Percentiles rank a stretch among this genome's conserved stretches.
phyloP scores from a whole-genome alignment of 1,140 invertebrate genomes.

The Oryctes rhinoceros region DNA sequence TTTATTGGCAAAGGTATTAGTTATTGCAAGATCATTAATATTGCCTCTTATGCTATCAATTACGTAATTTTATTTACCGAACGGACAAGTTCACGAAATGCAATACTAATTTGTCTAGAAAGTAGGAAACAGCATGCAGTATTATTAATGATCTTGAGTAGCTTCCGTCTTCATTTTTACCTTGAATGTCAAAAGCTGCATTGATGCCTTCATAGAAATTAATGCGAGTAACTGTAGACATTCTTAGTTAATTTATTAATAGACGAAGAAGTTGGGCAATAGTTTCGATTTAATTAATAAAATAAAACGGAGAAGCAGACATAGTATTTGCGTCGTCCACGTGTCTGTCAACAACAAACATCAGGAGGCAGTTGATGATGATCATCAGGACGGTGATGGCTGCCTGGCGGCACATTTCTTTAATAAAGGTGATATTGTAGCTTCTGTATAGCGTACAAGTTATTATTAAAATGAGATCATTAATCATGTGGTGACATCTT shows the following conservation, averaged over 20 bases:
- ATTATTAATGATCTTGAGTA: constrained; percentile 6
- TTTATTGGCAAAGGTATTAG: neutral
- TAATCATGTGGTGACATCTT: constrained; percentile 53
- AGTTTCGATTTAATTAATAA: constrained; percentile 24
- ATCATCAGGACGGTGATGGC: constrained; percentile 26
- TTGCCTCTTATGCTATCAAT: neutral
- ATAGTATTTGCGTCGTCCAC: constrained; percentile 35
- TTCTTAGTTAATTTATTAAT: neutral
- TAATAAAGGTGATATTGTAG: constrained; percentile 50
- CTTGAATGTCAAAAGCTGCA: neutral
- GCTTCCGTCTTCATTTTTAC: neutral
- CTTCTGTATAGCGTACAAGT: constrained; percentile 46
- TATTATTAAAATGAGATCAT: constrained; percentile 55
- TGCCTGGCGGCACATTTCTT: constrained; percentile 45
- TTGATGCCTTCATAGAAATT: neutral
- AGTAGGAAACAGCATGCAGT: neutral
- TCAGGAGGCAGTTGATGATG: neutral
- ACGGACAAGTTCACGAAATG: constrained; percentile 5
- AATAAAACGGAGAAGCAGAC: neutral
- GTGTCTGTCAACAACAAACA: constrained; percentile 46
- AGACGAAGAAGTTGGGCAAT: neutral
- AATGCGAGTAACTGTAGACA: neutral
- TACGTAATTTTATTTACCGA: constrained; percentile 11
- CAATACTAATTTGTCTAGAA: constrained; percentile 27
- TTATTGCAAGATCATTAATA: neutral